phyloP scores from a whole-genome alignment of 1,140 invertebrate species.

The Drosophila paulistorum region DNA sequence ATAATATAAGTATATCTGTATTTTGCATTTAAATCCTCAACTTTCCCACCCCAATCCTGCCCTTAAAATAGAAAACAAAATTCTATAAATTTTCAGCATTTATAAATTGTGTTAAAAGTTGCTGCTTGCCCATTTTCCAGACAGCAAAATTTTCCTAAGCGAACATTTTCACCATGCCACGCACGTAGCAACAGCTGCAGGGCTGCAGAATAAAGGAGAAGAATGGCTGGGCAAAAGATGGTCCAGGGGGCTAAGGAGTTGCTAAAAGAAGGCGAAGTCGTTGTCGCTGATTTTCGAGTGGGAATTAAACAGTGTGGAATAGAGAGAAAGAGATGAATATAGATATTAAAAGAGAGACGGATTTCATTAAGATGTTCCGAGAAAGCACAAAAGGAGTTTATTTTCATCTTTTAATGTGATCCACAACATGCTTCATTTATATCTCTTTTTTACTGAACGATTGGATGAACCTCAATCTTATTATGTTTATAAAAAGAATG shows the following conservation, averaged over 20 bases:
- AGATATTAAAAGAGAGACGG: background rate
- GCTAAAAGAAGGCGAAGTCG: constrained; percentile 28
- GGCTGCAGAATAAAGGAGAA: background rate
- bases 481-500: too few species aligned
- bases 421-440: too few species aligned
- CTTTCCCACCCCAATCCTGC: background rate
- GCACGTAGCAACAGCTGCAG: constrained; percentile 59
- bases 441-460: too few species aligned
- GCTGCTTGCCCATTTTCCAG: constrained; percentile 23
- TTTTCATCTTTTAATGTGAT: too few species aligned
- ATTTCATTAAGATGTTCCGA: background rate
- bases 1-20: background rate
- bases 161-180: constrained; percentile 49
- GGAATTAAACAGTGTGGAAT: constrained; percentile 16
- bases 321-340: background rate
- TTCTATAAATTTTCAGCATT: constrained; percentile 77
- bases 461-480: too few species aligned
- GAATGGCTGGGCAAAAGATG: constrained; percentile 13
- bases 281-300: constrained; percentile 56
- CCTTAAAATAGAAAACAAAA: constrained; percentile 42
- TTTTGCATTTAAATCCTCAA: background rate
- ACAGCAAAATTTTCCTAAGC: constrained; percentile 44
- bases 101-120: constrained; percentile 80
- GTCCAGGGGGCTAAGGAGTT: background rate
- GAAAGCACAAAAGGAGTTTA: background rate